phyloP scores from a whole-genome alignment of 2,888 invertebrate genomes.

The Trissolcus brochymenae region DNA sequence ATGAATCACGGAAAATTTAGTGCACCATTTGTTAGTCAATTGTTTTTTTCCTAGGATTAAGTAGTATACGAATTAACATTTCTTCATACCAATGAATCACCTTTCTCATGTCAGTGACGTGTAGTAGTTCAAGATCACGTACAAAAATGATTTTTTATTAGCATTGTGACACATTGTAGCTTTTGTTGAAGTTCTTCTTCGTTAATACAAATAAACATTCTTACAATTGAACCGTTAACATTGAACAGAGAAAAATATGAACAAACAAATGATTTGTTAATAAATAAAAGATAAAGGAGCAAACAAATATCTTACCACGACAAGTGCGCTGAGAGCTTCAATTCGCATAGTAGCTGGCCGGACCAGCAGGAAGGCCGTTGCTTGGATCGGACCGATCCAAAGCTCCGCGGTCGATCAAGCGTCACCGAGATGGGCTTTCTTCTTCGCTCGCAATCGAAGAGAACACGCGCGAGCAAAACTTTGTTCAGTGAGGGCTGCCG shows the following conservation, averaged over 20 bases:
- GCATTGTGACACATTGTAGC: neutral
- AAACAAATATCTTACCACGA: conserved; percentile 81
- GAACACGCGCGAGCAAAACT: conserved; percentile 42
- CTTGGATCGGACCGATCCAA: conserved; percentile 67
- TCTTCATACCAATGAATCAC: conserved; percentile 18
- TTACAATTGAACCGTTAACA: no score
- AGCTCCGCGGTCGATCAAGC: conserved; percentile 65
- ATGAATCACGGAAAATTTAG: no score
- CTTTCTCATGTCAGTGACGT: conserved; percentile 20
- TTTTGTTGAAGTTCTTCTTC: neutral
- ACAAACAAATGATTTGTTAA: conserved; percentile 1
- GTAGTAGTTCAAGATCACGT: conserved; percentile 16
- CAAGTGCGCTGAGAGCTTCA: conserved; percentile 85
- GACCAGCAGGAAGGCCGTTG: conserved; percentile 79
- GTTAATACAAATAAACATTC: no score
- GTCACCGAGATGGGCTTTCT: conserved; percentile 59
- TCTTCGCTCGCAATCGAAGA: conserved; percentile 32
- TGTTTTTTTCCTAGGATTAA: conserved; percentile 2
- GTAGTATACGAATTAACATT: conserved; percentile 24
- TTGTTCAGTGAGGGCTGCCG: conserved; percentile 31
- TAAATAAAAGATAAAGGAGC: neutral
- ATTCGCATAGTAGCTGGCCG: conserved; percentile 87
- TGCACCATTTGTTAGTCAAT: conserved; percentile 13
- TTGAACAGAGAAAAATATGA: conserved; percentile 52
- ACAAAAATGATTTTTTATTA: conserved; percentile 12